A percentile compares a stretch with the other conserved stretches of the same genome.
These are phyloP conservation scores for Acrocephalus arundinaceus DNA, from an alignment of 2,113 vertebrate species.

Conservation along the genomic window DNA sequence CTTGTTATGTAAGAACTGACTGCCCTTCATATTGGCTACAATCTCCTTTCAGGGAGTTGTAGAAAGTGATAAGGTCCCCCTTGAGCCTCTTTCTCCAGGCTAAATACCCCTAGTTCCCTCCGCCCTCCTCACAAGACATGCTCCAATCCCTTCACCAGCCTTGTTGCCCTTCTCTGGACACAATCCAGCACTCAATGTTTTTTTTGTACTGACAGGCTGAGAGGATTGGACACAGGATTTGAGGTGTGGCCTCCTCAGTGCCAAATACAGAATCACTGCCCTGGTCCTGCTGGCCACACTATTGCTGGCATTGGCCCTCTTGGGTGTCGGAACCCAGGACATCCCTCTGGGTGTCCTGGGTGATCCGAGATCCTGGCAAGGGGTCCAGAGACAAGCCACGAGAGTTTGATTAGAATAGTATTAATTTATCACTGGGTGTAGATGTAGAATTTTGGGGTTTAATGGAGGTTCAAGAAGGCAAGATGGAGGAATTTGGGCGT, in stretches of 20 bases:
- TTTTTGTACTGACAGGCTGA: too few relatives aligned
- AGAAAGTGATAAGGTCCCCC: background rate
- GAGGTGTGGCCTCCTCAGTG: background rate
- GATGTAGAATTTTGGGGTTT: too few relatives aligned
- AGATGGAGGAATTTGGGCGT: too few relatives aligned
- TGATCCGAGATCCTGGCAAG: too few relatives aligned
- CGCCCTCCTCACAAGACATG: background rate
- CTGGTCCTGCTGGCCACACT: background rate
- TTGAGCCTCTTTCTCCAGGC: background rate
- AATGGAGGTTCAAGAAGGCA: too few relatives aligned
- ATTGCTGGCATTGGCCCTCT: background rate
- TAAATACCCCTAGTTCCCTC: background rate
- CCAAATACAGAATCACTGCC: rapidly evolving
- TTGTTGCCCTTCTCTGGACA: background rate
- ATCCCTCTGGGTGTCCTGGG: too few relatives aligned
- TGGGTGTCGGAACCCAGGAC: too few relatives aligned
- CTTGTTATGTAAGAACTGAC: background rate
- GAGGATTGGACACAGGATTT: background rate
- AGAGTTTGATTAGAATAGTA: too few relatives aligned
- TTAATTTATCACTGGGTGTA: too few relatives aligned
- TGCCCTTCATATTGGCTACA: background rate
- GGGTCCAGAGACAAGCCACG: too few relatives aligned
- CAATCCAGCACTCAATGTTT: rapidly evolving
- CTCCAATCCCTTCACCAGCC: background rate
- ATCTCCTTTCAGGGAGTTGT: background rate